Percentiles rank a stretch among this genome's conserved stretches.
These are phyloP conservation scores for Centropus bengalensis DNA, from an alignment of 2,113 vertebrate species.

Conservation along the genomic window DNA sequence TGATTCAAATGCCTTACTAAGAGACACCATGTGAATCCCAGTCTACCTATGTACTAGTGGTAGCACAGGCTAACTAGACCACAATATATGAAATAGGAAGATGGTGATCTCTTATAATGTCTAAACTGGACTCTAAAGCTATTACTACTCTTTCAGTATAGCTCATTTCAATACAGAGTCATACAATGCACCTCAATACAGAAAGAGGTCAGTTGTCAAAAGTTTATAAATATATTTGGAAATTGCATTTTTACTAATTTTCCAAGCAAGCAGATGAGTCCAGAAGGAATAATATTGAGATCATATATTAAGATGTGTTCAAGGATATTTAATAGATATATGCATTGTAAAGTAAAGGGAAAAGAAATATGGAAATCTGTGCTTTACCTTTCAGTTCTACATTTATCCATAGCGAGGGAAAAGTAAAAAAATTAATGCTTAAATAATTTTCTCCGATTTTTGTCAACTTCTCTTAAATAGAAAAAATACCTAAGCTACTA, in stretches of 20 bases:
- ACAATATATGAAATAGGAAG: slow-evolving; percentile 42
- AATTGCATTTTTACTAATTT: neutral
- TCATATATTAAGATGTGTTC: neutral
- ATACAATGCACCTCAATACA: neutral
- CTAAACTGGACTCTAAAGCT: slow-evolving; percentile 39
- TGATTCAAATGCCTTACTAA: slow-evolving; percentile 73
- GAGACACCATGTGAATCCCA: slow-evolving; percentile 64
- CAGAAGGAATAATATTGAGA: neutral
- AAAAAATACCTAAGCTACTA: neutral
- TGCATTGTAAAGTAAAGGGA: neutral
- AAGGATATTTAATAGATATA: neutral
- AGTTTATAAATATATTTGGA: neutral
- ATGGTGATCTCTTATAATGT: neutral
- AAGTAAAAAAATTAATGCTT: neutral
- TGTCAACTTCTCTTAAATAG: neutral
- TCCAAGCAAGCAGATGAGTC: neutral
- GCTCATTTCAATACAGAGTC: neutral
- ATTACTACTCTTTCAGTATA: slow-evolving; percentile 20
- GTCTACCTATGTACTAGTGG: slow-evolving; percentile 42
- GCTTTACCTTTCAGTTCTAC: neutral
- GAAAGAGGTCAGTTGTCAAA: neutral
- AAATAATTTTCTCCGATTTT: neutral
- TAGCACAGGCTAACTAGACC: slow-evolving; percentile 43
- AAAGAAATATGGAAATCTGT: neutral
- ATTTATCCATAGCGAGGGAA: neutral